Percentiles rank a stretch among this genome's conserved stretches.
These are phyloP conservation scores for Mormoops blainvillei DNA, from an alignment of 2,113 vertebrate genomes.

Conservation along the genomic window DNA sequence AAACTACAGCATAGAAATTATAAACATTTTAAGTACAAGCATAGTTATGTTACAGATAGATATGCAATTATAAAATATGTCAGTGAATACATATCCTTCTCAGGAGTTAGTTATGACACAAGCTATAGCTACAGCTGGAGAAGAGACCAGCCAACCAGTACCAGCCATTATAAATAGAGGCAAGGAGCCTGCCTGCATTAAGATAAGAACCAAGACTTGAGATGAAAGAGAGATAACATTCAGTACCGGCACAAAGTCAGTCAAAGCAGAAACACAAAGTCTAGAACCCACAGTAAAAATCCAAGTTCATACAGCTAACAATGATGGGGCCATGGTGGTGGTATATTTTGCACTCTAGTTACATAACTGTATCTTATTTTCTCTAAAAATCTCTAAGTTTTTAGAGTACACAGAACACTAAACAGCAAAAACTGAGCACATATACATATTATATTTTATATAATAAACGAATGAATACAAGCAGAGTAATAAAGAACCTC, in stretches of 20 bases:
- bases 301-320: not conserved
- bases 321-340: not conserved
- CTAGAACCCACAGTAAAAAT: not conserved
- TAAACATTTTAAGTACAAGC: not conserved
- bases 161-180: not conserved
- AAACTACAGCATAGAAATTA: not conserved
- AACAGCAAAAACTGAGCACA: not conserved
- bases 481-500: not conserved
- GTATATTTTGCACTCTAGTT: not conserved
- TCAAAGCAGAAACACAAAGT: not conserved
- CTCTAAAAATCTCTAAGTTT: not conserved
- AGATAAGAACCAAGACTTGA: not conserved
- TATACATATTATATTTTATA: not conserved
- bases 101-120: not conserved
- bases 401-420: not conserved
- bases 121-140: not conserved
- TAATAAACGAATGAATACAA: not conserved
- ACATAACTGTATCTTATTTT: not conserved
- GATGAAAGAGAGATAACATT: not conserved
- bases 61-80: not conserved
- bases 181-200: too few species aligned
- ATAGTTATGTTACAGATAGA: not conserved
- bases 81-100: not conserved
- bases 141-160: not conserved
- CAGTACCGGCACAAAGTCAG: not conserved